Percentiles rank a stretch among this genome's conserved stretches.
These are phyloP conservation scores for Notodonta ziczac DNA, from an alignment of 2,888 invertebrate species.

Conservation along the genomic window DNA sequence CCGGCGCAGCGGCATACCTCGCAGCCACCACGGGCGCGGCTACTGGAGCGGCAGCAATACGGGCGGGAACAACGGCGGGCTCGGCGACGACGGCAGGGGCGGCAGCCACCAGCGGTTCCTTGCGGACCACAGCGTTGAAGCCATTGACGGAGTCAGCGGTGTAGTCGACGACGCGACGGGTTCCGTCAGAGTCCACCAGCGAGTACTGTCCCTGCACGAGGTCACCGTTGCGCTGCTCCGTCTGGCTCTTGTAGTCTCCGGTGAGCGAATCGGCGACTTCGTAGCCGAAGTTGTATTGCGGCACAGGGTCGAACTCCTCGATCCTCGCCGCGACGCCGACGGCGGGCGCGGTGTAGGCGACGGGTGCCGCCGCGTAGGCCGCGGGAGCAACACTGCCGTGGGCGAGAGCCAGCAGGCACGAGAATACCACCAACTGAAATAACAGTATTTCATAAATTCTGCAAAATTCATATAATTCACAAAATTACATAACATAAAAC, in stretches of 20 bases:
- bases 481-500: too few species aligned
- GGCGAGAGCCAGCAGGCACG: constrained; percentile 66
- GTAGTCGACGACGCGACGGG: constrained; percentile 72
- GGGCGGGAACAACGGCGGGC: constrained; percentile 54
- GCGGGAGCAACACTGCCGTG: constrained; percentile 67
- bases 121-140: constrained; percentile 74
- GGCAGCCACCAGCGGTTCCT: constrained; percentile 65
- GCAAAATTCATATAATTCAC: too few species aligned
- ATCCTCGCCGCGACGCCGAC: constrained; percentile 62
- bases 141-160: constrained; percentile 72
- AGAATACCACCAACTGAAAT: constrained; percentile 74
- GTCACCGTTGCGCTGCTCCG: constrained; percentile 82
- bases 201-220: constrained; percentile 78
- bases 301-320: constrained; percentile 81
- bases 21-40: constrained; percentile 66
- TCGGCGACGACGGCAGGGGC: constrained; percentile 69
- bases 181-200: constrained; percentile 72
- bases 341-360: constrained; percentile 56
- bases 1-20: constrained; percentile 61
- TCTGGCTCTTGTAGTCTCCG: constrained; percentile 77
- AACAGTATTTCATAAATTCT: constrained; percentile 13
- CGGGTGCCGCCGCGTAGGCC: constrained; percentile 56
- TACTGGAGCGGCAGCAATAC: constrained; percentile 50
- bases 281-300: constrained; percentile 83
- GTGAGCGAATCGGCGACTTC: constrained; percentile 74